Evolutionary conservation across 2,888 invertebrate species (phyloP), one percentile per base, ranked within the genome.

Genomic region (Erebia aethiops): DNA sequence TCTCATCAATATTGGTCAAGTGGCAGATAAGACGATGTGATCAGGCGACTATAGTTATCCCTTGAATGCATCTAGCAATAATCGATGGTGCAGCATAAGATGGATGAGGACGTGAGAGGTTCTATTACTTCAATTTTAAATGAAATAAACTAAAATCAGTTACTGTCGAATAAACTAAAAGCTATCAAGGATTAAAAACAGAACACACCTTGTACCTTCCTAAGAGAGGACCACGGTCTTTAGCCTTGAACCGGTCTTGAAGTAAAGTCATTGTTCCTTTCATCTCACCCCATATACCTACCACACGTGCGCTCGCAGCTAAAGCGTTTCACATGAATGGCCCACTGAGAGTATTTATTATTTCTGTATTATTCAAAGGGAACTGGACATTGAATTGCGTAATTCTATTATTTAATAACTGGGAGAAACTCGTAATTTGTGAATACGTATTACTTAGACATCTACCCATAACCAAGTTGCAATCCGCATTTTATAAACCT

Each of bases 281-380:
- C 81, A 85, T 84, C 77, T 73, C 77, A 78, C 85, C 86, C 86
- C 81, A 77, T 82, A 81, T 79, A 77, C 79, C 83, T 79, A 77
- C 79, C 83, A 90, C 91, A 92, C 91, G 91, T 91, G 91, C 90
- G 87, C 84, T 73, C 79, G 78, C 79, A 81, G 78, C 81, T 81
- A 75, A 66, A 62, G 51, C 76, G 79, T 76, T 80, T 80, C 58
- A 78, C 75, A 78, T 86, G 86, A 87, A 85, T 86, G 82, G 79
- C 72, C n/a, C 21, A 49, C 46, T 71, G 73, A 76, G 74, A 74
- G 76, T 74, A 73, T 76, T 75, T 76, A 75, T 77, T 75, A 70
- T 70, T 77, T 77, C 77, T 77, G 71, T 77, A 75, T 75, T 70
- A 72, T 63, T 49, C 67, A 68, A 74, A 68, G 71, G 72, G 70